Percentiles rank a stretch among this genome's conserved stretches.
Conservation (phyloP, 2,888 invertebrate species). For the Cephonodes hylas region DNA sequence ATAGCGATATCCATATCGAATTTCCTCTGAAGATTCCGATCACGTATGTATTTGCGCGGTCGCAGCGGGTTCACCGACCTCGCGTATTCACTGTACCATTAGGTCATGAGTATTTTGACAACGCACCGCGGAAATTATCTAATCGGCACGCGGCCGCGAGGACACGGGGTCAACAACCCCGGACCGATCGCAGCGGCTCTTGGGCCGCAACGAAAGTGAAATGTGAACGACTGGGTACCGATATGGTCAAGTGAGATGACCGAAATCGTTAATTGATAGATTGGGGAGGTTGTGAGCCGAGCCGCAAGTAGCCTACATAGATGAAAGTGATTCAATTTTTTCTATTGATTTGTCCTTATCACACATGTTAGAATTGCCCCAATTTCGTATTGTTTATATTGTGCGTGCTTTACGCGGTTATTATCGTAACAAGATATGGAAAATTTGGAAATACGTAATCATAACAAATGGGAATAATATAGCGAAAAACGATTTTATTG, state of each 20-base stretch:
- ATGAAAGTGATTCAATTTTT: constrained; percentile 13
- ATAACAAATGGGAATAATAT: neutral
- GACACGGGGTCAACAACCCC: constrained; percentile 70
- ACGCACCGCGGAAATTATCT: constrained; percentile 79
- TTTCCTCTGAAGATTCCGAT: constrained; percentile 38
- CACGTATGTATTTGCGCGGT: constrained; percentile 57
- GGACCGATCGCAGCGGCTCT: constrained; percentile 56
- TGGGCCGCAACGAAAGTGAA: constrained; percentile 72
- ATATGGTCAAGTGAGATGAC: constrained; percentile 48
- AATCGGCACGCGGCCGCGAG: constrained; percentile 79
- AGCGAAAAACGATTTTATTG: no score
- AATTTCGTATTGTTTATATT: neutral
- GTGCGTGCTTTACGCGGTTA: neutral
- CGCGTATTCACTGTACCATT: constrained; percentile 76
- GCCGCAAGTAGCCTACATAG: constrained; percentile 23
- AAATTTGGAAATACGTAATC: neutral
- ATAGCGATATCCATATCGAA: constrained; percentile 49
- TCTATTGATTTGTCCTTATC: constrained; percentile 17
- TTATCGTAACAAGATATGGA: neutral
- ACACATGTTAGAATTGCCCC: constrained; percentile 1
- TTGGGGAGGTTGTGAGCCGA: constrained; percentile 36
- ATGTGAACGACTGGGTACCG: constrained; percentile 53
- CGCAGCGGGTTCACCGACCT: constrained; percentile 61
- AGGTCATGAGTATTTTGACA: constrained; percentile 80
- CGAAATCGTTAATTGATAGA: constrained; percentile 55